Percentiles rank a stretch among this genome's conserved stretches.
phyloP scores from a whole-genome alignment of 1,140 invertebrate species.

The Drosophila tropicalis region DNA sequence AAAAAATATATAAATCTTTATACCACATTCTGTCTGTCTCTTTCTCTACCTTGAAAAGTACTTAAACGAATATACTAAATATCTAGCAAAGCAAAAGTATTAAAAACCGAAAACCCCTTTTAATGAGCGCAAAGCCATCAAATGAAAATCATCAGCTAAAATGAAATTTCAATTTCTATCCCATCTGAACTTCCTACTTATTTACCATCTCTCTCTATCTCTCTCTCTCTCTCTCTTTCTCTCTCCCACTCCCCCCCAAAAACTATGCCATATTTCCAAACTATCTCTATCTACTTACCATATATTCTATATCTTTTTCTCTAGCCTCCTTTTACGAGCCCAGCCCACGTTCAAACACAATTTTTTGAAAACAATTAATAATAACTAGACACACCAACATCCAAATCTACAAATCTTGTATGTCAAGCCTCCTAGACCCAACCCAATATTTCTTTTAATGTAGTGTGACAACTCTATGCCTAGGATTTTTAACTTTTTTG shows the following conservation, averaged over 20 bases:
- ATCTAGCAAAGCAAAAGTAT: constrained; percentile 48
- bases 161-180: constrained; percentile 58
- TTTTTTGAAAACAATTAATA: constrained; percentile 17
- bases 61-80: constrained; percentile 30
- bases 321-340: constrained; percentile 33
- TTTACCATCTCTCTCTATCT: constrained; percentile 47
- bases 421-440: constrained; percentile 11
- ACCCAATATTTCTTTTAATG: constrained; percentile 42
- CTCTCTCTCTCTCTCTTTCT: constrained; percentile 27
- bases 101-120: constrained; percentile 23
- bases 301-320: constrained; percentile 32
- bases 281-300: constrained; percentile 5
- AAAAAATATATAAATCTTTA: constrained; percentile 68
- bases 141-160: constrained; percentile 76
- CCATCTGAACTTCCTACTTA: constrained; percentile 29
- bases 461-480: constrained; percentile 67
- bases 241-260: constrained; percentile 8
- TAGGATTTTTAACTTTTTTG: constrained; percentile 33
- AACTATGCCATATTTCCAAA: constrained; percentile 4
- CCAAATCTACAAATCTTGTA: constrained; percentile 21
- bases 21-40: constrained; percentile 61
- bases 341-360: constrained; percentile 47
- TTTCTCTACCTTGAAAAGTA: constrained; percentile 43
- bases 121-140: constrained; percentile 73
- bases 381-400: constrained; percentile 1